Conservation (phyloP, 2,888 invertebrate genomes). For the Troides oblongomaculatus region DNA sequence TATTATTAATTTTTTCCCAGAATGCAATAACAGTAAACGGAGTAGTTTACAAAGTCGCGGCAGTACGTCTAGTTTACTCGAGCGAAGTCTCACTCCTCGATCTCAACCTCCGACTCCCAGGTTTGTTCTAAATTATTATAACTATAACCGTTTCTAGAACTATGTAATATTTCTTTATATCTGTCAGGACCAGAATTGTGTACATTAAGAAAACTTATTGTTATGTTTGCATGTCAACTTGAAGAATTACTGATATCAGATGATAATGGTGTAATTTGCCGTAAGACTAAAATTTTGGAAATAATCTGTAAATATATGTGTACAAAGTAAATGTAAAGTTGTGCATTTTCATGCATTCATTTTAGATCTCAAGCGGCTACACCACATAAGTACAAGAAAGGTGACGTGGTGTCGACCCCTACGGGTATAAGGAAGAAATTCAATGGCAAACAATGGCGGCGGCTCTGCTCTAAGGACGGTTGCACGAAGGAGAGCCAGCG, state of each 20-base stretch:
- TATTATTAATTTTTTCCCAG: conserved; percentile 48
- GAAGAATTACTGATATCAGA: no score
- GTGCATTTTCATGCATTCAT: neutral
- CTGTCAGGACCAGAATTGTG: no score
- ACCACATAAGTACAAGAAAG: conserved; percentile 97
- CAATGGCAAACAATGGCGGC: conserved; percentile 99
- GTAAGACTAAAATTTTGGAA: no score
- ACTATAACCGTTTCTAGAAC: no score
- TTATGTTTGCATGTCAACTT: no score
- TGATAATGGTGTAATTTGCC: no score
- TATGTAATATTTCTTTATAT: no score
- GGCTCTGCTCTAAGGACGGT: conserved; percentile 96
- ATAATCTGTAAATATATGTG: no score
- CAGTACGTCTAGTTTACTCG: conserved; percentile 92
- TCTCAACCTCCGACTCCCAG: conserved; percentile 96
- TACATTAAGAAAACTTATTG: no score
- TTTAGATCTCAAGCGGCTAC: conserved; percentile 93
- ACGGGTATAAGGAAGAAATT: conserved; percentile 99
- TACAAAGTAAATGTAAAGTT: neutral
- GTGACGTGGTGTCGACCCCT: conserved; percentile 96
- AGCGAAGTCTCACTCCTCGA: conserved; percentile 91
- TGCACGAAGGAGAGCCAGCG: conserved; percentile 97
- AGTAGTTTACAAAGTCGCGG: conserved; percentile 95
- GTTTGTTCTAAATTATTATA: conserved; percentile 51
- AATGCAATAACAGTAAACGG: conserved; percentile 91